Evolutionary conservation across 2,888 invertebrate genomes (phyloP), one percentile per base, ranked within the genome.

Genomic region (Eugnorisma glareosa): DNA sequence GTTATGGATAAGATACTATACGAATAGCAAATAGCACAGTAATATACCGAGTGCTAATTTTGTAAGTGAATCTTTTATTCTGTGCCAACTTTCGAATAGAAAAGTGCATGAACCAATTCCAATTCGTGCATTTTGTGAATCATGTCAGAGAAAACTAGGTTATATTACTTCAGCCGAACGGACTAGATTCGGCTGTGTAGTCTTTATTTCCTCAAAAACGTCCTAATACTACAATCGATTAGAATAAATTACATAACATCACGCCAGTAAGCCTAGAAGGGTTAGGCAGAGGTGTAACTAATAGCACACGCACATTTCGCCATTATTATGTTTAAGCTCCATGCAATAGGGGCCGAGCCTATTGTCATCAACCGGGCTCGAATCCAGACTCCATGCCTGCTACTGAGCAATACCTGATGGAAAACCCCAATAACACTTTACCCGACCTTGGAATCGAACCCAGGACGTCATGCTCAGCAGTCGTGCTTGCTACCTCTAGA

Each of bases 41-140:
- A 59, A 79, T 48, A 79, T 21, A 45, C 21, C 18, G 6, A 77
- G 40, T 66, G 74, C 35, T 66, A 73, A 78, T 81, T 78, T 66
- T 64, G 64, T 78, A 48, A 81, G 74, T 66, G 75, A 78, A 81
- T 66, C 15, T 73, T 48, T 43, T 13, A 48, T 48, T 73, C 74
- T 24, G 81, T 81, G 81, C 74, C 74, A 78, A 81, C 18, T 66
- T 81, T 59, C 24, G 48, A 10, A 24, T 35, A 24, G 57, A 81
- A 74, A 75, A 81, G 18, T 74, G 57, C 75, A 81, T 75, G 40
- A 75, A 43, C 48, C 81, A 74, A 67, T 73, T 28, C 10, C 45
- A 48, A 57, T 48, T 72, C 24, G 28, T 48, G 40, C 54, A 73
- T 48, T 78, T 57, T 18, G 64, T 24, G 54, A 73, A 71, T 31